Base-by-base conservation (phyloP, 2,113 vertebrate species). In the Aegotheles bennettii region DNA sequence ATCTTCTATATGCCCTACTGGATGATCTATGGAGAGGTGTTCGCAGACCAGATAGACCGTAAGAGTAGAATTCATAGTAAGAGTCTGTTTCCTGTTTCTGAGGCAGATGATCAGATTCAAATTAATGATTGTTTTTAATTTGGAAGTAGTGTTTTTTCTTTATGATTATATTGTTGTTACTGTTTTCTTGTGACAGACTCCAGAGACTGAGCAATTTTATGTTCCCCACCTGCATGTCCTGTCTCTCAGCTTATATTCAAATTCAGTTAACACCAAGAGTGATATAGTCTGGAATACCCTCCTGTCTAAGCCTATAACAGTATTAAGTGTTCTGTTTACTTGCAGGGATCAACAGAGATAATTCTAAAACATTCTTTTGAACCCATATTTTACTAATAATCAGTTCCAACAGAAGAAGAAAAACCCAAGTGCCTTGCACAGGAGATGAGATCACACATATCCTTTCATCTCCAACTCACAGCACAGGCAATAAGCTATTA, bases 51-150 rank as follows among this genome's bases (percentile, higher is more conserved):
- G 98, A 99, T 99, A 99, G 99, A 99, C 99, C 99, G 99, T 99
- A 99, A 99, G 99, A 99, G 97, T 99, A 99, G 99, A 99, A 97
- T 99, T 98, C 98, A 99, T 99, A 99, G 99, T 99, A 99, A 99
- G 99, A 98, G 97, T 99, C 98, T 98, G 98, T 99, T 99, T 99
- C 98, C 98, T 99, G 98, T 98, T 98, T 98, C 98, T 89, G 96
- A 98, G 98, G 98, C 98, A 98, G 99, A 99, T 98, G 98, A 98
- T 98, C 98, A 96, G 93, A 93, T 94, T 97, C 97, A 97, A 97
- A 97, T 97, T 96, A 97, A 96, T 86, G 18, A 9, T 14, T 43
- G 13, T 18, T 63, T 91, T 97, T 97, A 96, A 96, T 97, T 96
- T 97, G 97, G 97, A 97, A 70, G 24, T 36, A 56, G 16, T 23